These are phyloP conservation scores for Ethmia dodecea DNA, from an alignment of 2,888 invertebrate species.

Conservation along the genomic window DNA sequence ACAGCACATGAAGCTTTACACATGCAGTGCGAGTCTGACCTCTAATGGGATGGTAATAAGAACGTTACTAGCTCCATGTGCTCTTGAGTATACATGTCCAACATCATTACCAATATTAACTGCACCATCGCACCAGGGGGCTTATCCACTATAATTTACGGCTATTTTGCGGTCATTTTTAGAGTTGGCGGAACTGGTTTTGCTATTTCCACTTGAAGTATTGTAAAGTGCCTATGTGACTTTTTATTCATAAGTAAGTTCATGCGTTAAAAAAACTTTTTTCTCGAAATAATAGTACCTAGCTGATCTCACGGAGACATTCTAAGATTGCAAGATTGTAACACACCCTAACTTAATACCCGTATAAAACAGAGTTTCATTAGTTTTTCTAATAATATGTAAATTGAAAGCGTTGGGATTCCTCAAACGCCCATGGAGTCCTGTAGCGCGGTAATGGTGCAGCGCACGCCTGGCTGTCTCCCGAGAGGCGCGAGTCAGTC, in stretches of 20 bases:
- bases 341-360: too few species aligned
- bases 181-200: not conserved
- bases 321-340: too few species aligned
- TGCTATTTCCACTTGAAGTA: not conserved
- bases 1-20: too few species aligned
- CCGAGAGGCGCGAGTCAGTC: conserved; percentile 1
- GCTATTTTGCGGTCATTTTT: not conserved
- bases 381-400: not conserved
- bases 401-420: not conserved
- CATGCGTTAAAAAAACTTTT: too few species aligned
- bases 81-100: too few species aligned
- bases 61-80: not conserved
- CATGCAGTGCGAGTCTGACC: not conserved
- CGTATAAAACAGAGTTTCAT: too few species aligned
- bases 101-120: too few species aligned
- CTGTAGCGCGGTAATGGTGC: not conserved
- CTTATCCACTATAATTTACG: not conserved
- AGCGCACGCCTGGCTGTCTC: conserved; percentile 6
- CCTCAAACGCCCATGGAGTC: not conserved
- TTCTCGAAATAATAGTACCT: too few species aligned
- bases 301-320: too few species aligned
- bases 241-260: too few species aligned
- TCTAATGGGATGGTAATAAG: not conserved
- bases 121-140: conserved; percentile 1
- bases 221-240: not conserved